These are phyloP conservation scores for Orius laevigatus DNA, from an alignment of 1,140 invertebrate genomes.

Conservation along the genomic window DNA sequence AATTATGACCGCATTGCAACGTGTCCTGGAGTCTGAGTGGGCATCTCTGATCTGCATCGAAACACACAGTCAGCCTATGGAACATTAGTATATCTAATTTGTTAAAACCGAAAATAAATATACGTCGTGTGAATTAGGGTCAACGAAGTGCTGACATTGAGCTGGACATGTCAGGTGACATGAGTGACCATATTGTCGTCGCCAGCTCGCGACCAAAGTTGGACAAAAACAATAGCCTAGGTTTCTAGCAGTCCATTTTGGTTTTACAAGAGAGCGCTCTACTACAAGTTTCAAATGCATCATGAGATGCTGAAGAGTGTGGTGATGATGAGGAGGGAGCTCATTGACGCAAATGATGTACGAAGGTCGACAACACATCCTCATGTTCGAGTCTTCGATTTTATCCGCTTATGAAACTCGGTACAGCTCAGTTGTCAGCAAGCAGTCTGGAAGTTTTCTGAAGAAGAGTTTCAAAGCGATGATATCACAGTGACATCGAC, in stretches of 20 bases:
- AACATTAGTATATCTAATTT: too few species aligned
- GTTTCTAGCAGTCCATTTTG: conserved; percentile 91
- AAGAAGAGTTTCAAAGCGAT: conserved; percentile 89
- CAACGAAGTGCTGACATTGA: conserved; percentile 85
- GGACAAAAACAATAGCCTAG: conserved; percentile 92
- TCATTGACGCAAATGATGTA: conserved; percentile 60
- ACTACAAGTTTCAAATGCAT: conserved; percentile 74
- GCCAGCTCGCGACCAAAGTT: conserved; percentile 65
- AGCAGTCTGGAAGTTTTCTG: conserved; percentile 75
- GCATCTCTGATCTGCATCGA: conserved; percentile 46
- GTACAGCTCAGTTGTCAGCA: conserved; percentile 79
- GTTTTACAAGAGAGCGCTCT: conserved; percentile 63
- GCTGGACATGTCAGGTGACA: conserved; percentile 94
- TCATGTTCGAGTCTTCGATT: conserved; percentile 49
- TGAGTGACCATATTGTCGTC: conserved; percentile 85
- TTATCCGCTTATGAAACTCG: conserved; percentile 81
- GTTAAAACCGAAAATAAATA: too few species aligned
- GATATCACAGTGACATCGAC: conserved; percentile 66
- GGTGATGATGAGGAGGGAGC: conserved; percentile 77
- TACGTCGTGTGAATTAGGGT: conserved; percentile 80
- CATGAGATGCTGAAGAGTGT: conserved; percentile 79
- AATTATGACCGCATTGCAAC: conserved; percentile 22
- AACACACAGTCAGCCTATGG: conserved; percentile 57
- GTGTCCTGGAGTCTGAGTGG: conserved; percentile 28
- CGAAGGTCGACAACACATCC: conserved; percentile 58